phyloP scores from a whole-genome alignment of 1,140 invertebrate genomes.

The Drosophila varians region DNA sequence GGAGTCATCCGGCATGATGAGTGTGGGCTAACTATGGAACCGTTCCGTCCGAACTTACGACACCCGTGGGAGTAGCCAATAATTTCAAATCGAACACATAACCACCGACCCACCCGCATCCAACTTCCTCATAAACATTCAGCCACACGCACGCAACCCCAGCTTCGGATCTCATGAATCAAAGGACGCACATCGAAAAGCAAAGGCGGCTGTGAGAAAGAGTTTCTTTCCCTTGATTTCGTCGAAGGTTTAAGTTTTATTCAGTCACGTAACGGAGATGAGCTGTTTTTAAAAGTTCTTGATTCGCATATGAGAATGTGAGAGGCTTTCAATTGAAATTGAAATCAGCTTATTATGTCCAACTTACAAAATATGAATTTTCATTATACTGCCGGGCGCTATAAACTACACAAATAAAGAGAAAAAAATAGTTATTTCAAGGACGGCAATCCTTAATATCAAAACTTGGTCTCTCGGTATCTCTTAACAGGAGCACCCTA shows the following conservation, averaged over 20 bases:
- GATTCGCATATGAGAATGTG: background rate
- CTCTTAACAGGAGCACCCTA: no score
- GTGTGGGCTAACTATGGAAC: slow-evolving; percentile 51
- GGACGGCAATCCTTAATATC: no score
- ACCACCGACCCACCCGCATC: slow-evolving; percentile 17
- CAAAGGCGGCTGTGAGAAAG: slow-evolving; percentile 5
- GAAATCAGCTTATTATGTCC: slow-evolving; percentile 38
- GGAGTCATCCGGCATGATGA: no score
- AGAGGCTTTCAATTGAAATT: slow-evolving; percentile 45
- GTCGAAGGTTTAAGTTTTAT: slow-evolving; percentile 44
- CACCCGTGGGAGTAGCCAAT: slow-evolving; percentile 82
- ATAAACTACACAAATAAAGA: no score
- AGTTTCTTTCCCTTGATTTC: background rate
- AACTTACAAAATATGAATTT: background rate
- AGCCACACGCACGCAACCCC: slow-evolving; percentile 14
- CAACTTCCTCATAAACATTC: slow-evolving; percentile 35
- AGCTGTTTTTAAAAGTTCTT: background rate
- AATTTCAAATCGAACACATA: slow-evolving; percentile 74
- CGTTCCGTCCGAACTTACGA: slow-evolving; percentile 67
- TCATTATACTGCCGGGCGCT: no score
- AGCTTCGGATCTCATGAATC: slow-evolving; percentile 59
- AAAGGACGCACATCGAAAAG: slow-evolving; percentile 58
- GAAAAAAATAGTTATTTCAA: no score
- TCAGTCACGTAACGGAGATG: slow-evolving; percentile 48
- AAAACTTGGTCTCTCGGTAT: no score